Evolutionary conservation across 2,888 invertebrate species (phyloP).

Genomic region (Cosmia trapezina): DNA sequence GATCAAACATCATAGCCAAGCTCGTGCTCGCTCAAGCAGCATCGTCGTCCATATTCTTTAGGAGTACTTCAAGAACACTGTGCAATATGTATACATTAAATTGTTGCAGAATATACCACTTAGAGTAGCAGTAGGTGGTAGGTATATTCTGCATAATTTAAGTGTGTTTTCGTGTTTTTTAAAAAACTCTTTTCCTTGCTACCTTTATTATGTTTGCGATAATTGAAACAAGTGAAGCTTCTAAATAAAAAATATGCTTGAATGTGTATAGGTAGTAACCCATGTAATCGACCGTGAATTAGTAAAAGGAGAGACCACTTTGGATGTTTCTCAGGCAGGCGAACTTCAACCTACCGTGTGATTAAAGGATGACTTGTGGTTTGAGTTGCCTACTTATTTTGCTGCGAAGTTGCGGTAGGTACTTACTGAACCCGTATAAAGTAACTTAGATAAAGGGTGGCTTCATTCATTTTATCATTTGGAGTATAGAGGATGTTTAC

Average conservation of each 20-base stretch:
- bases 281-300: constrained; percentile 37
- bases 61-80: constrained; percentile 18
- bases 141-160: background rate
- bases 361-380: constrained; percentile 62
- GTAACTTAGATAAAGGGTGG: constrained; percentile 31
- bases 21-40: constrained; percentile 26
- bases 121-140: too few relatives aligned
- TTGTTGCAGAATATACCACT: too few relatives aligned
- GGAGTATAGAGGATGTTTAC: background rate
- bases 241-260: constrained; percentile 41
- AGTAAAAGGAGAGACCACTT: constrained; percentile 52
- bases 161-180: background rate
- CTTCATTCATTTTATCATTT: constrained; percentile 40
- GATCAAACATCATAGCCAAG: constrained; percentile 30
- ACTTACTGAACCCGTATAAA: constrained; percentile 47
- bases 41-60: constrained; percentile 10
- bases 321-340: constrained; percentile 44
- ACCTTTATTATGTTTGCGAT: constrained; percentile 24
- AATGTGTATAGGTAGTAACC: constrained; percentile 18
- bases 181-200: constrained; percentile 5
- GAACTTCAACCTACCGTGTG: constrained; percentile 59
- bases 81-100: background rate
- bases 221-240: constrained; percentile 43
- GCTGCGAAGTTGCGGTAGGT: constrained; percentile 36
- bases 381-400: constrained; percentile 55